Conservation (phyloP, 2,888 invertebrate genomes). For the Leptinotarsa tumamoca region DNA sequence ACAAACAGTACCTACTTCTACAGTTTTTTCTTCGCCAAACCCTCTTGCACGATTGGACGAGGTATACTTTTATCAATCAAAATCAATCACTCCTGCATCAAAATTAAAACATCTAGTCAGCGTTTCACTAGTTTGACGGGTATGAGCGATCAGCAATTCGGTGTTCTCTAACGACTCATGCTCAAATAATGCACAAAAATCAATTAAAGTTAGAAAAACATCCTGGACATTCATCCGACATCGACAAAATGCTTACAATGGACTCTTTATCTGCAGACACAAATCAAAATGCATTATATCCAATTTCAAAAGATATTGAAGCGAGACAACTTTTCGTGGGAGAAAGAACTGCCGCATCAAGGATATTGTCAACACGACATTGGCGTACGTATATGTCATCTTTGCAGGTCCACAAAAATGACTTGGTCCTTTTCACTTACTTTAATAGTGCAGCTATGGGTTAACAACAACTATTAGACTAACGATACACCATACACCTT, state of each 20-base stretch:
- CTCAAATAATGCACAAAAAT: conserved; percentile 29
- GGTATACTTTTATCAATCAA: neutral
- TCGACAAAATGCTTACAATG: conserved; percentile 53
- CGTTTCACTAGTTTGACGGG: neutral
- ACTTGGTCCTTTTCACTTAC: neutral
- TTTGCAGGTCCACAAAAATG: neutral
- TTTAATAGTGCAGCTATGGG: no score
- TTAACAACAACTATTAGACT: no score
- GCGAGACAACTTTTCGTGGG: conserved; percentile 43
- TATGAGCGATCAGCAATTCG: conserved; percentile 9
- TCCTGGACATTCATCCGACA: conserved; percentile 43
- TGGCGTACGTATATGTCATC: conserved; percentile 20
- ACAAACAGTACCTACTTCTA: no score
- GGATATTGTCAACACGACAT: conserved; percentile 36
- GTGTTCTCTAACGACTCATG: conserved; percentile 5
- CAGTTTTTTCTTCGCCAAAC: no score
- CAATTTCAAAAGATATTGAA: conserved; percentile 48
- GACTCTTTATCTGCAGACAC: conserved; percentile 51
- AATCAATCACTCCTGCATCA: neutral
- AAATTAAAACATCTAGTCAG: no score
- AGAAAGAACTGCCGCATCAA: conserved; percentile 29
- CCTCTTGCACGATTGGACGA: no score
- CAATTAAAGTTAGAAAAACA: conserved; percentile 43
- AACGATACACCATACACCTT: no score
- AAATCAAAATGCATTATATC: conserved; percentile 59